Evolutionary conservation across 2,797 vertebrate genomes (phyloP).

Genomic region (Kryptolebias ocellatus): DNA sequence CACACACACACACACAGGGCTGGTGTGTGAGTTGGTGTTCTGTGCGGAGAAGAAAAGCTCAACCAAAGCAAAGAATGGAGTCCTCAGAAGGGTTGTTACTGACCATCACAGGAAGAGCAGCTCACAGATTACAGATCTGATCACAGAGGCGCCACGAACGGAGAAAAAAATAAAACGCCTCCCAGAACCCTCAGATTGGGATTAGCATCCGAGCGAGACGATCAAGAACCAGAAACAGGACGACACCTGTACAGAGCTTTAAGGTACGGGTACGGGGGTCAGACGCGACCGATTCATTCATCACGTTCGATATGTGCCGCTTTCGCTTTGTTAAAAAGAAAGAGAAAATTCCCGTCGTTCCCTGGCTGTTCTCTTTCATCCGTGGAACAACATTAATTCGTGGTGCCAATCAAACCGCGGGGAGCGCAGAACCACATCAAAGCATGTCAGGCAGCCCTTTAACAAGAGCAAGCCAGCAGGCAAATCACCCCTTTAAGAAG

Average conservation of each 20-base stretch:
- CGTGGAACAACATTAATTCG: constrained; percentile 65
- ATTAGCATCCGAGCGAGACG: constrained; percentile 13
- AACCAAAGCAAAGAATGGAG: constrained; percentile 33
- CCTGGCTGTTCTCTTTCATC: constrained; percentile 59
- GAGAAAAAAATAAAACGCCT: constrained; percentile 24
- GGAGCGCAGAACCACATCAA: constrained; percentile 76
- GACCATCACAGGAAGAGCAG: constrained; percentile 28
- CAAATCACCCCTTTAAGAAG: constrained; percentile 75
- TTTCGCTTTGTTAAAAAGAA: constrained; percentile 39
- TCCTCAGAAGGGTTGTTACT: constrained; percentile 37
- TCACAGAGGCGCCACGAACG: constrained; percentile 7
- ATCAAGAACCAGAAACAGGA: not conserved
- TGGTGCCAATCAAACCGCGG: constrained; percentile 76
- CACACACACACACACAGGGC: constrained; percentile 7
- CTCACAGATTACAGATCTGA: constrained; percentile 18
- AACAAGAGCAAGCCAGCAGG: constrained; percentile 73
- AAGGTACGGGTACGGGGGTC: constrained; percentile 41
- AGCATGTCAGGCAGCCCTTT: constrained; percentile 71
- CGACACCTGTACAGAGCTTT: constrained; percentile 56
- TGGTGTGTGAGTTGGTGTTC: constrained; percentile 20
- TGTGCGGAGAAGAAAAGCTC: constrained; percentile 12
- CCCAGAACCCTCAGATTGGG: constrained; percentile 25
- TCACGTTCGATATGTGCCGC: constrained; percentile 64
- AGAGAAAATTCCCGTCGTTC: constrained; percentile 47
- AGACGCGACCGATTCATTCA: constrained; percentile 66